Evolutionary conservation across 2,113 vertebrate species (phyloP), one percentile per base, ranked within the genome.

Genomic region (Lynx canadensis): DNA sequence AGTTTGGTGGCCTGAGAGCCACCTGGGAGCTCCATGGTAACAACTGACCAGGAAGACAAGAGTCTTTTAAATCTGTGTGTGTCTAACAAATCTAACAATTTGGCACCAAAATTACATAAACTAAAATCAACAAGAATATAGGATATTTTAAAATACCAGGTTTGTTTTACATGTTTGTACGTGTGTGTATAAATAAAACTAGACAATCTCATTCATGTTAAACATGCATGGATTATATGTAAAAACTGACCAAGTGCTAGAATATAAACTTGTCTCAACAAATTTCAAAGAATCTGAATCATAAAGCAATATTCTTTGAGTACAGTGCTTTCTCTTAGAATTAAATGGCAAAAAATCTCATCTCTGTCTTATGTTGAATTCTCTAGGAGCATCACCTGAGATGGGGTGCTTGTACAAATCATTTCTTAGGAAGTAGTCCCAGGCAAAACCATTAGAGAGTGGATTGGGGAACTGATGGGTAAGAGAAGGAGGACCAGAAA

Each of bases 1-100:
- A 14, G 36, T 57, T 18, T 41, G 73, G 38, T 25, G 5, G 33
- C n/a, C 45, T 93, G 18, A 88, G 82, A 76, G 4, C 38, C 36
- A 12, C 71, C 41, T 76, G 57, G 52, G 19, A 76, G 52, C 78
- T 66, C 50, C n/a, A 1, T 36, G 31, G 48, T 65, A 68, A 31
- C 12, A 4, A 1, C 16, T 4, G 6, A 29, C n/a, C 11, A 9
- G 60, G 76, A 78, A 86, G 33, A 87, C 5, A 27, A 18, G 60
- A 68, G 1, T 6, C 38, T 41, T 63, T 69, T 33, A 3, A 1
- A 13, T 63, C 1, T 57, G 0, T 57, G 1, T 80, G 55, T 52
- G 33, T 90, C 73, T 65, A 4, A 69, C 65, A 21, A 31, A 8
- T 71, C 41, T 60, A 76, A 78, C 25, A 57, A 7, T 27, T 19